These are phyloP conservation scores for Ahaetulla prasina DNA, from an alignment of 2,113 vertebrate species.

Conservation along the genomic window DNA sequence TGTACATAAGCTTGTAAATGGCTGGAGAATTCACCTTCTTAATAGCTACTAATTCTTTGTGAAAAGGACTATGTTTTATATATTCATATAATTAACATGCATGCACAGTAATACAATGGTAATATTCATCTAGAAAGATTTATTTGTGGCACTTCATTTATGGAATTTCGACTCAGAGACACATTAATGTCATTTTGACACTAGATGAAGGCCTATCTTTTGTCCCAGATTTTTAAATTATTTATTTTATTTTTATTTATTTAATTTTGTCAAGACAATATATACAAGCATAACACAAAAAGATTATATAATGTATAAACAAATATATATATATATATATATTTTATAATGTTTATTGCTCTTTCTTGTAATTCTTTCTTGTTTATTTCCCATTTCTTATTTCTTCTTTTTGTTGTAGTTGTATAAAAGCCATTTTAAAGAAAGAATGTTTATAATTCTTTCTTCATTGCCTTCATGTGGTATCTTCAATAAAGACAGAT, in stretches of 20 bases:
- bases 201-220: background rate
- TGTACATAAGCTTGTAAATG: constrained; percentile 11
- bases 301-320: too few species aligned
- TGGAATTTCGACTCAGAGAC: background rate
- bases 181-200: background rate
- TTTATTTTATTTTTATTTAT: too few species aligned
- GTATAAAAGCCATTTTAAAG: background rate
- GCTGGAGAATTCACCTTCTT: background rate
- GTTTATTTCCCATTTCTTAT: background rate
- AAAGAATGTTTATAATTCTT: background rate
- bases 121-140: background rate
- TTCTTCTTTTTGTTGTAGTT: background rate
- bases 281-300: too few species aligned
- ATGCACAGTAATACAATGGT: background rate
- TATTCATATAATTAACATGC: background rate
- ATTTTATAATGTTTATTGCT: too few species aligned
- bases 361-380: background rate
- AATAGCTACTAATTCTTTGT: background rate
- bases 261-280: too few species aligned
- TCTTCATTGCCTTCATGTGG: background rate
- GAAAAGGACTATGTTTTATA: background rate
- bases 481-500: background rate
- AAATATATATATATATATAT: too few species aligned
- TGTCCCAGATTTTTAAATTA: background rate
- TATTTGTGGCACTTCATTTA: background rate